Evolutionary conservation across 2,888 invertebrate genomes (phyloP).

Genomic region (Synanthedon andrenaeformis): DNA sequence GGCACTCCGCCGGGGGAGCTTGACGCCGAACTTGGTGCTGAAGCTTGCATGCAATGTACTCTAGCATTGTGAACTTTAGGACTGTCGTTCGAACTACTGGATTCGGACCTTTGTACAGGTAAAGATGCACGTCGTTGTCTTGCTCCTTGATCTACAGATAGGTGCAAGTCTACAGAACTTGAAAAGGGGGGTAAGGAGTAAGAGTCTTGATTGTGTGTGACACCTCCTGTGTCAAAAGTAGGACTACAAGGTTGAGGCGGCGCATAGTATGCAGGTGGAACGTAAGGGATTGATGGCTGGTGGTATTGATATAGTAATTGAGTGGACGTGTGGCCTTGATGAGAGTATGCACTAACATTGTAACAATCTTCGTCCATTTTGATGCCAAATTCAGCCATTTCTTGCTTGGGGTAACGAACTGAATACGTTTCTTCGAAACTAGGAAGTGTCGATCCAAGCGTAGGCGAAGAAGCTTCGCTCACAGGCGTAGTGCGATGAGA

Average conservation of each 20-base stretch:
- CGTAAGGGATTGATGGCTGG: slow-evolving; percentile 69
- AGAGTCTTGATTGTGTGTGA: slow-evolving; percentile 71
- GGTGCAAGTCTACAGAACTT: slow-evolving; percentile 77
- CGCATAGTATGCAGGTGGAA: slow-evolving; percentile 70
- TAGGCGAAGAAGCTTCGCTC: slow-evolving; percentile 57
- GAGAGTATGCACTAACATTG: slow-evolving; percentile 72
- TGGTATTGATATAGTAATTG: slow-evolving; percentile 71
- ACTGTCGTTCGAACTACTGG: slow-evolving; percentile 82
- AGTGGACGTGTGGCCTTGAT: slow-evolving; percentile 69
- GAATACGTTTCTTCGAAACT: slow-evolving; percentile 92
- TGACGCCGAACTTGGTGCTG: slow-evolving; percentile 77
- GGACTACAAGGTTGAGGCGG: slow-evolving; percentile 72
- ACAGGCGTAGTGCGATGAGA: slow-evolving; percentile 51
- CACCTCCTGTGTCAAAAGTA: slow-evolving; percentile 59
- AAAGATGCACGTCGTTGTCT: slow-evolving; percentile 80
- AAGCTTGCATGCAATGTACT: slow-evolving; percentile 67
- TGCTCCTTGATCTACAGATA: slow-evolving; percentile 73
- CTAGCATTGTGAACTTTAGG: slow-evolving; percentile 73
- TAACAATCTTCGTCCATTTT: slow-evolving; percentile 91
- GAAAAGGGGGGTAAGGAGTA: slow-evolving; percentile 80
- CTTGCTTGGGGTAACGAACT: slow-evolving; percentile 77
- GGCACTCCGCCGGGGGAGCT: slow-evolving; percentile 70
- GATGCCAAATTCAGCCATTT: slow-evolving; percentile 74
- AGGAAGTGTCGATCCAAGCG: slow-evolving; percentile 75
- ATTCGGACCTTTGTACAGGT: slow-evolving; percentile 84